Conservation (phyloP, 2,888 invertebrate genomes). For the Zaprionus bogoriensis region DNA sequence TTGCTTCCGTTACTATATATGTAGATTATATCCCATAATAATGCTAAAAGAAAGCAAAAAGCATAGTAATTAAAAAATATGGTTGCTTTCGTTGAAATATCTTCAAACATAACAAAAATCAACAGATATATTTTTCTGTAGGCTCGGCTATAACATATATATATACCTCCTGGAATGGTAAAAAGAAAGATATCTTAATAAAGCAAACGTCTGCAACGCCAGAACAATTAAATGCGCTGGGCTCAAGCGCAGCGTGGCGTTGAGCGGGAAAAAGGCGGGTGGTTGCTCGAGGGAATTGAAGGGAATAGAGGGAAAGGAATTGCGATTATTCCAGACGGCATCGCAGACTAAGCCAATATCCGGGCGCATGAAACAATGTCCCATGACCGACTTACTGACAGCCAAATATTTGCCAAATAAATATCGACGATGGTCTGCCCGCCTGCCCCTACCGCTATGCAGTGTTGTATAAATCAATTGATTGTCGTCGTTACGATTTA, state of each 20-base stretch:
- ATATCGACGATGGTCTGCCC: slow-evolving; percentile 49
- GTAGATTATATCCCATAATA: no score
- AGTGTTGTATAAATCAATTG: slow-evolving; percentile 70
- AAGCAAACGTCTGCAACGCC: slow-evolving; percentile 39
- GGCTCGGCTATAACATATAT: no score
- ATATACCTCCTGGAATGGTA: no score
- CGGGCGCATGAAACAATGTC: slow-evolving; percentile 50
- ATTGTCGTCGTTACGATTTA: slow-evolving; percentile 64
- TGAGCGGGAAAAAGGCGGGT: neutral
- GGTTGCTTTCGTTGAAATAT: no score
- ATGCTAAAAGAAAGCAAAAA: no score
- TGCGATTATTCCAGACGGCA: slow-evolving; percentile 19
- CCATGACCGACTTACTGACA: slow-evolving; percentile 51
- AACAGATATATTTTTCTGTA: no score
- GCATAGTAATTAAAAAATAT: no score
- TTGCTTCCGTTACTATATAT: no score
- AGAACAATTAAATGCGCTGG: slow-evolving; percentile 55
- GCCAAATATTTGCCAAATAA: slow-evolving; percentile 73
- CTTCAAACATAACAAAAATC: no score
- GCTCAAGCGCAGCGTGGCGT: neutral
- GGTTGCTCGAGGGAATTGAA: neutral
- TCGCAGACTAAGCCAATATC: slow-evolving; percentile 53
- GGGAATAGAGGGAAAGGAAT: neutral
- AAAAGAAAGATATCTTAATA: slow-evolving; percentile 50
- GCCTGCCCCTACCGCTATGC: neutral